These are phyloP conservation scores for Agrypnia vestita DNA, from an alignment of 1,140 invertebrate species.

Conservation along the genomic window DNA sequence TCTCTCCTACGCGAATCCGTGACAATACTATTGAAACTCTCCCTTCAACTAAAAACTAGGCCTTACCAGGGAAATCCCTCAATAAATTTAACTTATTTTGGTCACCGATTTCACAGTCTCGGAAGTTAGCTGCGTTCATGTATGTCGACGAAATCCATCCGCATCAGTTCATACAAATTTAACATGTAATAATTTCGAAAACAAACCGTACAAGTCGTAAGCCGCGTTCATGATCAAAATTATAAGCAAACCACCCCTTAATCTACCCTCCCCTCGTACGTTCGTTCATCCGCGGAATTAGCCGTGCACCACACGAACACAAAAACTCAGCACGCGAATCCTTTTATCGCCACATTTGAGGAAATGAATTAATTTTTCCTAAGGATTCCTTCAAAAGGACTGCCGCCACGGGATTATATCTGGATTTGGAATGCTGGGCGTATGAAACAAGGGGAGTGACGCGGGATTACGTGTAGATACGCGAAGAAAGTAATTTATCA, in stretches of 20 bases:
- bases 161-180: background rate
- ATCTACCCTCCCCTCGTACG: background rate
- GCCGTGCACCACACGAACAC: background rate
- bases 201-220: background rate
- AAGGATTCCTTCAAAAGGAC: constrained; percentile 56
- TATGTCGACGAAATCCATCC: too few relatives aligned
- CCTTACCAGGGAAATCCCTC: too few relatives aligned
- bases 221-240: background rate
- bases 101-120: too few relatives aligned
- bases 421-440: constrained; percentile 12
- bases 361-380: constrained; percentile 55
- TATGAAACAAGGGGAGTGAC: constrained; percentile 9
- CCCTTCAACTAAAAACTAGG: too few relatives aligned
- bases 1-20: too few relatives aligned
- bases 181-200: background rate
- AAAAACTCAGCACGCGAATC: background rate
- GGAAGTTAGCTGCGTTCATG: too few relatives aligned
- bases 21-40: too few relatives aligned
- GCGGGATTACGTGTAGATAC: background rate
- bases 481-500: too few relatives aligned
- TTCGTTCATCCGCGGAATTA: constrained; percentile 1
- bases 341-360: constrained; percentile 47
- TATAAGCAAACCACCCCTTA: background rate
- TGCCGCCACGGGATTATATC: constrained; percentile 25
- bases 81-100: too few relatives aligned